Percentiles rank a stretch among this genome's conserved stretches.
These are phyloP conservation scores for Psittacus erithacus DNA, from an alignment of 2,113 vertebrate species.

Conservation along the genomic window DNA sequence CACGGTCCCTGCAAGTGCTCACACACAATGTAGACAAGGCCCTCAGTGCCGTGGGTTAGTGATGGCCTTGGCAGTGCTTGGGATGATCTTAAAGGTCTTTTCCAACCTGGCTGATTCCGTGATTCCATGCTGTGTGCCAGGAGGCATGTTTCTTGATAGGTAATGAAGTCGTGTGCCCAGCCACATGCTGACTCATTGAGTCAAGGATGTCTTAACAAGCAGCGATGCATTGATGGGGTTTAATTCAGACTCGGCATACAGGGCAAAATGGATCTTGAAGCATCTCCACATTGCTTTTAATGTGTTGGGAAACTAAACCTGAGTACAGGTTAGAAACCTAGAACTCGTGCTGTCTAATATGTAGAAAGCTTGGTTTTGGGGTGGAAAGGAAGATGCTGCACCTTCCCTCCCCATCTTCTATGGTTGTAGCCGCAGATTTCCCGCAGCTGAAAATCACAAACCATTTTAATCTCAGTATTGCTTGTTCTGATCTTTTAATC, in stretches of 20 bases:
- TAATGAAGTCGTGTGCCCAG: rapidly evolving
- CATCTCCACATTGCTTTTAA: rapidly evolving
- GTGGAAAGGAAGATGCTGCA: background rate
- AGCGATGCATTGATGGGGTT: background rate
- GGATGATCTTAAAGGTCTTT: background rate
- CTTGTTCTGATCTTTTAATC: constrained; percentile 67
- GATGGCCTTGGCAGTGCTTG: background rate
- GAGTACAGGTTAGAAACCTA: background rate
- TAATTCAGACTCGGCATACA: rapidly evolving
- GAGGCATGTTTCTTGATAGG: rapidly evolving
- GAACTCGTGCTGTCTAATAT: background rate
- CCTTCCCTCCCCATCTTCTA: background rate
- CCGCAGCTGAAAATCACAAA: constrained; percentile 19
- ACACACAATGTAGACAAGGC: background rate
- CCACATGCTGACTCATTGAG: rapidly evolving
- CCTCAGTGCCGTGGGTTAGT: background rate
- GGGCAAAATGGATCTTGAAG: background rate
- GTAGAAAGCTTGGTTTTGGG: background rate
- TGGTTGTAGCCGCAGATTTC: constrained; percentile 3
- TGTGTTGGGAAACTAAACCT: background rate
- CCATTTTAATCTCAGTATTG: constrained; percentile 54
- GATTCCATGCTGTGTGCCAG: background rate
- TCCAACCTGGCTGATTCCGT: background rate
- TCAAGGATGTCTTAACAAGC: background rate
- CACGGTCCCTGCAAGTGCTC: background rate